phyloP scores from a whole-genome alignment of 2,113 vertebrate species.

The Tetrax tetrax region DNA sequence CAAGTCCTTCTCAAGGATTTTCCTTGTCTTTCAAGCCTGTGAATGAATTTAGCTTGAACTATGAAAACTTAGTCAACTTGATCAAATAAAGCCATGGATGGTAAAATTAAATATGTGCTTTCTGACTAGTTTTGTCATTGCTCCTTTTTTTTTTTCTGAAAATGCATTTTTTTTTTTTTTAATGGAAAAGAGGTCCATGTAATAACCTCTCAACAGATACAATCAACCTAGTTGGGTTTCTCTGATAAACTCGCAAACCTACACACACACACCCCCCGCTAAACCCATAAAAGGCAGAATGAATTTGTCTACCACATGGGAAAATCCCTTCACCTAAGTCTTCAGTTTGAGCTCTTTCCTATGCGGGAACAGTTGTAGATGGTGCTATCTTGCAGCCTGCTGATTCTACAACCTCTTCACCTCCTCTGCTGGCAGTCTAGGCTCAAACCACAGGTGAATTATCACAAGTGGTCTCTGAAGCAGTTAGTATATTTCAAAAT shows the following conservation, averaged over 20 bases:
- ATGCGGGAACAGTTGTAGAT: neutral
- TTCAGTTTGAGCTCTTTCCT: neutral
- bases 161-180: neutral
- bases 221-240: neutral
- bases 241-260: neutral
- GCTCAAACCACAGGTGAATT: neutral
- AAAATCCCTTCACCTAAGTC: neutral
- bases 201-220: neutral
- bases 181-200: neutral
- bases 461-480: neutral
- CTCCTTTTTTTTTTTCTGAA: neutral
- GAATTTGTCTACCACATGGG: neutral
- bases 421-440: neutral
- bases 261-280: neutral
- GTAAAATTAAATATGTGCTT: neutral
- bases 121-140: neutral
- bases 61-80: neutral
- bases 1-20: neutral
- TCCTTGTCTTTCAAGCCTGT: neutral
- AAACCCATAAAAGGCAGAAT: neutral
- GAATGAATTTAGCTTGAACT: neutral
- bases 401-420: neutral
- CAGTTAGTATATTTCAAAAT: neutral
- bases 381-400: neutral
- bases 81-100: neutral